Evolutionary conservation across 2,113 vertebrate genomes (phyloP).

Genomic region (Mungos mungo): DNA sequence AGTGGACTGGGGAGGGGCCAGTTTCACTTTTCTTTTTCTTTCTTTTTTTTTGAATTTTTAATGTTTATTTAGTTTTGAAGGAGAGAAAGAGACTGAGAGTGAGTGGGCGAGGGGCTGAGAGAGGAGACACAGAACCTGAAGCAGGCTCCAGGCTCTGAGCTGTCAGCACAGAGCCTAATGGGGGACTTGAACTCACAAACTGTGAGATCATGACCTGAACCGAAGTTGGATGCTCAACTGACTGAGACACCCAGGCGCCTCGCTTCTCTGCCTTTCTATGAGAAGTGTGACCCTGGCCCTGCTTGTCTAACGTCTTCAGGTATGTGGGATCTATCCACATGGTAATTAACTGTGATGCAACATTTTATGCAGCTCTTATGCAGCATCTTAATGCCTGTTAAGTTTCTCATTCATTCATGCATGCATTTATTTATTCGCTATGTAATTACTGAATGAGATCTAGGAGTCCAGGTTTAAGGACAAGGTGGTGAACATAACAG

Average conservation of each 20-base stretch:
- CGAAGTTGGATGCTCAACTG: too few species aligned
- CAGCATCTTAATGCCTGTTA: neutral
- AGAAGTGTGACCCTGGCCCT: neutral
- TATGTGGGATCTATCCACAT: neutral
- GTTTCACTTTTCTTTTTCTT: neutral
- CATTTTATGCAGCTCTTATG: neutral
- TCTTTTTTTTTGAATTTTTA: too few species aligned
- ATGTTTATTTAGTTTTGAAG: too few species aligned
- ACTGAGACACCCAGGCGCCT: too few species aligned
- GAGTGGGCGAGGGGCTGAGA: too few species aligned
- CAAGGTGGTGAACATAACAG: neutral
- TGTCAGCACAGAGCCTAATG: too few species aligned
- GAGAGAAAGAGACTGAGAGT: too few species aligned
- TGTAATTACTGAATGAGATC: neutral
- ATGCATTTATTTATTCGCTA: neutral
- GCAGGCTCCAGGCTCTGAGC: too few species aligned
- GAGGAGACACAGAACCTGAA: too few species aligned
- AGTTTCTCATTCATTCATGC: neutral
- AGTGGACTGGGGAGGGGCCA: neutral
- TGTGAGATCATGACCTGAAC: too few species aligned
- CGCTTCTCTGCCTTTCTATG: neutral
- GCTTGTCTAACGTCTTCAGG: neutral
- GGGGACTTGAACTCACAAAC: too few species aligned
- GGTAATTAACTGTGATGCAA: neutral
- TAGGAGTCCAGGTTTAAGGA: neutral